phyloP scores from a whole-genome alignment of 2,888 invertebrate genomes.

The Dorcus parallelipipedus region DNA sequence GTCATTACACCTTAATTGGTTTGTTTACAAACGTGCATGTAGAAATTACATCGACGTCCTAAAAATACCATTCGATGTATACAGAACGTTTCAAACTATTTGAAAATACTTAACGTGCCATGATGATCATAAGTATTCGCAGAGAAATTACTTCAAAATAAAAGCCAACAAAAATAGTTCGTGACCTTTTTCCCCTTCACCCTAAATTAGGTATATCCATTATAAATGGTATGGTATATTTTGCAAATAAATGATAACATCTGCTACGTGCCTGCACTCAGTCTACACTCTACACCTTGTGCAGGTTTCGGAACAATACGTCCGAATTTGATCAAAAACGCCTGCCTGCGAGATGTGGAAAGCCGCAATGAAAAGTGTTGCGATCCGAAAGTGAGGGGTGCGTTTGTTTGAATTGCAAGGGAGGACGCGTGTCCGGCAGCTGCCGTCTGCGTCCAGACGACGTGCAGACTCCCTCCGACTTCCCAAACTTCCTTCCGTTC shows the following conservation, averaged over 20 bases:
- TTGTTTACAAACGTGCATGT: no score
- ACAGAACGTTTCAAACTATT: no score
- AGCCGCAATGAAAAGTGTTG: not conserved
- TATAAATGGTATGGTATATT: no score
- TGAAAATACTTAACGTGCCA: no score
- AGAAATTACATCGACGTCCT: no score
- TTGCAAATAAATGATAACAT: conserved; percentile 4
- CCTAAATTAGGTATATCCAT: no score
- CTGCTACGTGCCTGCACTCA: conserved; percentile 1
- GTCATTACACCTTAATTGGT: no score
- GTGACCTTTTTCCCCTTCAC: no score
- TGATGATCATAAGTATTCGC: no score
- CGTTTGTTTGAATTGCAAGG: conserved; percentile 21
- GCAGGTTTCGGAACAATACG: not conserved
- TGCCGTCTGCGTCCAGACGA: conserved; percentile 24
- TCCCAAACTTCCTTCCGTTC: conserved; percentile 25
- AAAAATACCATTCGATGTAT: no score
- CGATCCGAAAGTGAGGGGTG: conserved; percentile 9
- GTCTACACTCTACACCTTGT: not conserved
- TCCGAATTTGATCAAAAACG: not conserved
- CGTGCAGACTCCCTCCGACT: conserved; percentile 22
- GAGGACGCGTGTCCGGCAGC: conserved; percentile 32
- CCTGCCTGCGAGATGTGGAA: not conserved
- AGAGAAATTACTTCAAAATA: no score
- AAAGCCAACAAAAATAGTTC: no score